Evolutionary conservation across 2,888 invertebrate species (phyloP).

Genomic region (Protophormia terraenovae): DNA sequence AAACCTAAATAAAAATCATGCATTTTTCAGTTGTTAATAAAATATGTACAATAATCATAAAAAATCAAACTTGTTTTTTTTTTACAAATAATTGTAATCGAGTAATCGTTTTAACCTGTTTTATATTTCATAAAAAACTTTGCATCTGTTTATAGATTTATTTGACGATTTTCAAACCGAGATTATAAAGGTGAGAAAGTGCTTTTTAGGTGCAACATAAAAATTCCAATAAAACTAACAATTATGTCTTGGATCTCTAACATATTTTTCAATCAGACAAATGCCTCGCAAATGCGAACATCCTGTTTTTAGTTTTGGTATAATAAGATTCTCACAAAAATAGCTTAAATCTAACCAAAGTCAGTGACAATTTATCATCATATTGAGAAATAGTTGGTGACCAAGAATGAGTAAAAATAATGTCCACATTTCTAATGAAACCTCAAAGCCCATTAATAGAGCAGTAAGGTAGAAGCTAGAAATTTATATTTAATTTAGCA

Average conservation of each 20-base stretch:
- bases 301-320: conserved; percentile 69
- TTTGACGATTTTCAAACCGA: conserved; percentile 71
- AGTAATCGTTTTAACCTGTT: conserved; percentile 44
- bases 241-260: background rate
- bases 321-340: conserved; percentile 75
- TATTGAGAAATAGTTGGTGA: conserved; percentile 61
- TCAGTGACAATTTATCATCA: conserved; percentile 78
- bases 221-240: background rate
- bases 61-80: background rate
- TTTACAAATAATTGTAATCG: conserved; percentile 53
- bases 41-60: no score
- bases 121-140: conserved; percentile 56
- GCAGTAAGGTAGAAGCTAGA: conserved; percentile 18
- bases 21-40: no score
- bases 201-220: conserved; percentile 64
- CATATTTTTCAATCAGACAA: conserved; percentile 67
- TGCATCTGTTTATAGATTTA: conserved; percentile 59
- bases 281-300: conserved; percentile 71
- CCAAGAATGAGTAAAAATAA: background rate
- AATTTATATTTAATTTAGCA: conserved; percentile 61
- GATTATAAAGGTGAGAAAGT: conserved; percentile 63
- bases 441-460: conserved; percentile 53
- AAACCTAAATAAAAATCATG: no score
- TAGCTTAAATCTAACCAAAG: conserved; percentile 76
- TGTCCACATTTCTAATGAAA: conserved; percentile 33